phyloP scores from a whole-genome alignment of 2,888 invertebrate genomes.

The Erynnis tages region DNA sequence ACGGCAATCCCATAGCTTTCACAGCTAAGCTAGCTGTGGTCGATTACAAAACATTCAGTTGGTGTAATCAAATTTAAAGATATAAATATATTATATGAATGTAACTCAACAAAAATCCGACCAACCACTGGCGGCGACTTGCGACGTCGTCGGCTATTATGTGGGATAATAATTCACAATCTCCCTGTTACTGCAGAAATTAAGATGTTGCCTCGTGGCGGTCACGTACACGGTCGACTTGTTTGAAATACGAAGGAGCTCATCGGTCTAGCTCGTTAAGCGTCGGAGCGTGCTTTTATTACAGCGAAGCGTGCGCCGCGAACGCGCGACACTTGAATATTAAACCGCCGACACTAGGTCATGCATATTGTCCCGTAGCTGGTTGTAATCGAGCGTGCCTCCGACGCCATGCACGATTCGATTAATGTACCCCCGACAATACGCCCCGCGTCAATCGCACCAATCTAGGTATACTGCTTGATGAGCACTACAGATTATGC shows the following conservation, averaged over 20 bases:
- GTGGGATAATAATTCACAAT: slow-evolving; percentile 66
- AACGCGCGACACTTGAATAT: slow-evolving; percentile 72
- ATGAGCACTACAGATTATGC: slow-evolving; percentile 16
- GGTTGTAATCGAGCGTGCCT: slow-evolving; percentile 47
- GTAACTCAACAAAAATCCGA: slow-evolving; percentile 6
- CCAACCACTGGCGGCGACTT: slow-evolving; percentile 32
- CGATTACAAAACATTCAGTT: no score
- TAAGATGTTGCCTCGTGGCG: slow-evolving; percentile 59
- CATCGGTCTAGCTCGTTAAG: slow-evolving; percentile 78
- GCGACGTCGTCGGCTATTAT: slow-evolving; percentile 39
- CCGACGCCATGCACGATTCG: slow-evolving; percentile 48
- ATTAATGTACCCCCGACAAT: slow-evolving; percentile 34
- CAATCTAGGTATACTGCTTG: slow-evolving; percentile 21
- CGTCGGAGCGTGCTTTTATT: slow-evolving; percentile 79
- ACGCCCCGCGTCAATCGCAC: slow-evolving; percentile 21
- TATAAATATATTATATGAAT: background rate
- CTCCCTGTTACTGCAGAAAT: slow-evolving; percentile 59
- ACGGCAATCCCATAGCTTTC: no score
- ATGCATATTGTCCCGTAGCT: slow-evolving; percentile 66
- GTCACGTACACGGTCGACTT: slow-evolving; percentile 74
- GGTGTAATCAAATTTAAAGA: no score
- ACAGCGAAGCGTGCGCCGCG: slow-evolving; percentile 70
- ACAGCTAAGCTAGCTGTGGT: no score
- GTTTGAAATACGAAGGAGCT: slow-evolving; percentile 79
- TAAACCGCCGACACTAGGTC: slow-evolving; percentile 70